Conservation (phyloP, 2,888 invertebrate species). For the Phaedon cochleariae region DNA sequence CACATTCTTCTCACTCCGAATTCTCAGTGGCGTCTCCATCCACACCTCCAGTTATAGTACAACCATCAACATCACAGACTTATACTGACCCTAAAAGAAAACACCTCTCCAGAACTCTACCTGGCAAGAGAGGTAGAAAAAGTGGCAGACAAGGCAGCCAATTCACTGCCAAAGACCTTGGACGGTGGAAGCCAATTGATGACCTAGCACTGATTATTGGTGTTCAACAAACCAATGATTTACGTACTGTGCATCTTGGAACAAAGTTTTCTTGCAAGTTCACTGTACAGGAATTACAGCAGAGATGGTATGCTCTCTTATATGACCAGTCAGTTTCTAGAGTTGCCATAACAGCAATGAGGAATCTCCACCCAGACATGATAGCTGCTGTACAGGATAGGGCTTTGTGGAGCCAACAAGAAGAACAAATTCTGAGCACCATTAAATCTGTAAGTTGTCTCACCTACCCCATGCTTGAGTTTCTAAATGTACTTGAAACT, state of each 20-base stretch:
- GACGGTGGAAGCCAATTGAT: constrained; percentile 97
- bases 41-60: constrained; percentile 50
- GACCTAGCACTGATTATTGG: constrained; percentile 91
- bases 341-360: constrained; percentile 91
- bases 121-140: constrained; percentile 63
- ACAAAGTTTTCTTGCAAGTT: constrained; percentile 97
- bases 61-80: constrained; percentile 53
- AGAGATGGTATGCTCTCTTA: constrained; percentile 94
- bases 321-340: constrained; percentile 95
- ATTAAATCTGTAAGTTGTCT: constrained; percentile 73
- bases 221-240: constrained; percentile 87
- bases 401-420: constrained; percentile 88
- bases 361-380: constrained; percentile 91
- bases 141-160: constrained; percentile 74
- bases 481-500: too few relatives aligned
- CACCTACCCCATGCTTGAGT: too few relatives aligned
- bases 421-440: constrained; percentile 86
- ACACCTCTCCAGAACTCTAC: constrained; percentile 58
- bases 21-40: constrained; percentile 52
- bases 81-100: constrained; percentile 60
- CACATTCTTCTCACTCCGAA: constrained; percentile 60
- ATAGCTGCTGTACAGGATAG: constrained; percentile 87
- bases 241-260: constrained; percentile 85
- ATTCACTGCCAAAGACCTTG: constrained; percentile 82
- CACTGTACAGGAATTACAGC: constrained; percentile 91